Percentiles rank a stretch among this genome's conserved stretches.
Conservation (phyloP, 2,113 vertebrate genomes). For the Rhabdomys dilectus region DNA sequence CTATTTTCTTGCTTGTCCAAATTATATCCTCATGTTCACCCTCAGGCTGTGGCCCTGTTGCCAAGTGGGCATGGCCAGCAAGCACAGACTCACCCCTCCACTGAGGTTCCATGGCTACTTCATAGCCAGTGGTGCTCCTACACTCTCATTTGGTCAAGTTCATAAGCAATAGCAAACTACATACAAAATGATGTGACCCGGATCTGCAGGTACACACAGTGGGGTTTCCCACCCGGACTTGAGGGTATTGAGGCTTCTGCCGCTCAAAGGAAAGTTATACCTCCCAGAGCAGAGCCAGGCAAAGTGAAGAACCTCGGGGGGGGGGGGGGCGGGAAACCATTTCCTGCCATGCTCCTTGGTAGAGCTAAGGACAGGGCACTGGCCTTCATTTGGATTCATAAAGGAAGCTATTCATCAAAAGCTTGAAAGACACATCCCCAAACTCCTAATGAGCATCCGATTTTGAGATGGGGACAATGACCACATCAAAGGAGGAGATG, state of each 20-base stretch:
- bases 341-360: neutral
- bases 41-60: conserved; percentile 6
- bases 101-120: neutral
- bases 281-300: neutral
- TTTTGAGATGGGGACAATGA: conserved; percentile 70
- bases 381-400: conserved; percentile 84
- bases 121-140: neutral
- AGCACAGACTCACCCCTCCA: conserved; percentile 3
- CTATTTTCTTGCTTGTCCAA: conserved; percentile 55
- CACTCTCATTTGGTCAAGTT: neutral
- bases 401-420: conserved; percentile 84
- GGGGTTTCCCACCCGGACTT: neutral
- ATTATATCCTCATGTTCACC: conserved; percentile 41
- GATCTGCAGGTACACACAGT: too few species aligned
- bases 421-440: conserved; percentile 82
- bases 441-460: conserved; percentile 83
- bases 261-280: too few species aligned
- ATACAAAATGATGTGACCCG: neutral
- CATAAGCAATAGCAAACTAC: neutral
- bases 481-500: conserved; percentile 13
- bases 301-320: neutral
- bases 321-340: too few species aligned
- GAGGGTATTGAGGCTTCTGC: neutral
- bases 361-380: neutral
- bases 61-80: conserved; percentile 14